phyloP scores from a whole-genome alignment of 2,797 vertebrate species.

The Ctenochaetus hawaiiensis region DNA sequence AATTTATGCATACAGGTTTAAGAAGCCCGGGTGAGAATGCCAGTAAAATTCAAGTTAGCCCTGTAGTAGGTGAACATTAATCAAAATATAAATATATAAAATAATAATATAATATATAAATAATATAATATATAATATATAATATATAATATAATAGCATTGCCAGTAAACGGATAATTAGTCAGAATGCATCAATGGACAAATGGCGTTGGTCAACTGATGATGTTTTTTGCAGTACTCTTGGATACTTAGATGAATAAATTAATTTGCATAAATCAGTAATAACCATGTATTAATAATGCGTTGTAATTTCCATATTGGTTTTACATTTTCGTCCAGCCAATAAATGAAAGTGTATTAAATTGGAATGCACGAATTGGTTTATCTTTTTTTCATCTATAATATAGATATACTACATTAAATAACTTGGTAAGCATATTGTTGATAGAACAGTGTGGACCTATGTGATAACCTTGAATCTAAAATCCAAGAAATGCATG shows the following conservation, averaged over 20 bases:
- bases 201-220: background rate
- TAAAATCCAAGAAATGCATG: background rate
- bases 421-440: background rate
- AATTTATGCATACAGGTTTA: constrained; percentile 5
- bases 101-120: no score
- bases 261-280: background rate
- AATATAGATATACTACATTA: no score
- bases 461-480: background rate
- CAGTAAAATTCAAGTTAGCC: background rate
- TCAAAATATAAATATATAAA: no score
- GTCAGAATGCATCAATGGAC: background rate
- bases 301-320: background rate
- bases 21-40: background rate
- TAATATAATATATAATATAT: no score
- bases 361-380: background rate
- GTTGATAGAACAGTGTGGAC: background rate
- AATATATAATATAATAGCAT: no score
- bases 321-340: background rate
- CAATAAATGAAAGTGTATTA: background rate
- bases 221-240: background rate
- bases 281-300: background rate
- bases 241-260: background rate
- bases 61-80: background rate
- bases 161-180: constrained; percentile 14
- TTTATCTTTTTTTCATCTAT: background rate